Base-by-base conservation (phyloP, 2,888 invertebrate genomes). In the Ochropleura plecta region DNA sequence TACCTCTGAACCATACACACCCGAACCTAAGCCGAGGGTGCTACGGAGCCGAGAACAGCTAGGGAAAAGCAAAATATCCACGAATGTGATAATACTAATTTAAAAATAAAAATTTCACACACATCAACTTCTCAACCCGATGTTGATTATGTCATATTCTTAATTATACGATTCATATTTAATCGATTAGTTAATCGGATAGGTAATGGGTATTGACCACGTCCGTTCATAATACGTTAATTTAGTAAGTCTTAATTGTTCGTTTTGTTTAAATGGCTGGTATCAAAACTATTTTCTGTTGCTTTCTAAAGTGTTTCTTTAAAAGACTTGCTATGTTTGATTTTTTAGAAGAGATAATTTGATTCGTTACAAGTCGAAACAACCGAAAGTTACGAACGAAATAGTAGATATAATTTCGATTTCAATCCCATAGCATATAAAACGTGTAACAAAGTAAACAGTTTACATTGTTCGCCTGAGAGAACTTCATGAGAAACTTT, bases 401-500 rank as follows among this genome's bases (percentile, higher is more conserved):
- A 5, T 20, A 16, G 14, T 44, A n/a, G n/a, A n/a, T n/a, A 30
- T n/a, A 1, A 62, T 55, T 73, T 62, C 12, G 44, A 9, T 40
- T 18, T 40, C n/a, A 40, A 63, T 53, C 10, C 18, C 20, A 30
- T 3, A 14, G 5, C 18, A 16, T 40, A 20, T 44, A 12, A 30
- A 30, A 68, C 14, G n/a, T 68, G 18, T 44, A 70, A 62, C 60
- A 55, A 55, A 18, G 53, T 55, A 16, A 72, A 71, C 3, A 53
- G 40, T 44, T 20, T 0, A n/a, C 69, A 70, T 78, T 78, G 49
- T 79, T 63, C 18, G 30, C 49, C 40, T 46, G 73, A 63, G 53
- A 70, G 14, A 73, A 46, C 18, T 55, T 12, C 20, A 7, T 63
- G 73, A 63, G 55, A 51, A 51, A 63, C 73, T 79, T 72, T 77